A percentile compares a stretch with the other conserved stretches of the same genome.
Evolutionary conservation across 1,140 invertebrate genomes (phyloP).

Genomic region (Drosophila tani): DNA sequence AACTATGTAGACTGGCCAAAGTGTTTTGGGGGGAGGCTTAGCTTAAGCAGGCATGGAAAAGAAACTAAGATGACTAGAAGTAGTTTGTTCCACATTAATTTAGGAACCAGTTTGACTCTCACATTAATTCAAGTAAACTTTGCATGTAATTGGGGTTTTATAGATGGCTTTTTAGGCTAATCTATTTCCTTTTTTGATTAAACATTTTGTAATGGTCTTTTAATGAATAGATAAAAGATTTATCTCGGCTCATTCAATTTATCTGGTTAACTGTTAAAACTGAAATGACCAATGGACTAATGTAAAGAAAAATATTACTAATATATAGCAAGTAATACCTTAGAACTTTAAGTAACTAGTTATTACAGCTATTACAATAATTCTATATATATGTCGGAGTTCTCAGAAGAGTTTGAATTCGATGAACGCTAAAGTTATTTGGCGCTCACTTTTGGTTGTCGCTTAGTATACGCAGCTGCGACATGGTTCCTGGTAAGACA

Average conservation of each 20-base stretch:
- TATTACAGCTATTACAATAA: too few relatives aligned
- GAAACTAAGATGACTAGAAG: neutral
- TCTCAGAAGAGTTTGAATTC: too few relatives aligned
- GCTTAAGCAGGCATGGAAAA: neutral
- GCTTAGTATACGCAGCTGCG: too few relatives aligned
- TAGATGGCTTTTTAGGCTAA: neutral
- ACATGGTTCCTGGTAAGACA: too few relatives aligned
- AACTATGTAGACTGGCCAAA: constrained; percentile 14
- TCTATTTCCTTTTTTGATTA: neutral
- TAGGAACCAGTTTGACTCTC: constrained; percentile 10
- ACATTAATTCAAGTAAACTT: neutral
- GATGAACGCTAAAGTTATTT: too few relatives aligned
- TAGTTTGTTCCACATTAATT: constrained; percentile 4
- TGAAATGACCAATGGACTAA: too few relatives aligned
- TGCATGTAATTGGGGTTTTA: constrained; percentile 1
- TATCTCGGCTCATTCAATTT: neutral
- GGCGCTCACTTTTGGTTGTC: too few relatives aligned
- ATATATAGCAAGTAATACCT: too few relatives aligned
- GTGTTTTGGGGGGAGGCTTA: neutral
- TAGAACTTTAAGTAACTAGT: too few relatives aligned
- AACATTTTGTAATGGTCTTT: neutral
- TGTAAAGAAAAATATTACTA: neutral
- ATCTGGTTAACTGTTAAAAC: too few relatives aligned
- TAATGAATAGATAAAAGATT: neutral
- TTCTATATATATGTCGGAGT: too few relatives aligned